These are phyloP conservation scores for Tenebrosternarchus preto DNA, from an alignment of 2,113 vertebrate species.

Conservation along the genomic window DNA sequence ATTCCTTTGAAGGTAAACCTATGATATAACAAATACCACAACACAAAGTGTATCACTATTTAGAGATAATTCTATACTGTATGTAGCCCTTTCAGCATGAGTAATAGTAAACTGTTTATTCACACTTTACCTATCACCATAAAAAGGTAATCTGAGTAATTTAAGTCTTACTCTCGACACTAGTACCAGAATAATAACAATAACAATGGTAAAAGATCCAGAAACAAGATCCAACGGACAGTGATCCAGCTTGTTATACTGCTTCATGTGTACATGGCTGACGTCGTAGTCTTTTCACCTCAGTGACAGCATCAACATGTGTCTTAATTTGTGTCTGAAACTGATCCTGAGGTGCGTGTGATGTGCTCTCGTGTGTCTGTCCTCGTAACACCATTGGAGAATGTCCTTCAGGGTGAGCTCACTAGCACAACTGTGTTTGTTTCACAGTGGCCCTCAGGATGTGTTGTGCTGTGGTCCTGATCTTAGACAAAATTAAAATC, in stretches of 20 bases:
- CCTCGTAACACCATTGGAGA: slow-evolving; percentile 21
- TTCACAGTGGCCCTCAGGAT: not conserved
- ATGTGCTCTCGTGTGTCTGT: slow-evolving; percentile 35
- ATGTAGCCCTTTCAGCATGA: not conserved
- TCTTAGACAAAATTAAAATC: slow-evolving; percentile 27
- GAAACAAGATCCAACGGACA: slow-evolving; percentile 23
- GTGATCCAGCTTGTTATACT: slow-evolving; percentile 7
- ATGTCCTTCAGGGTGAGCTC: slow-evolving; percentile 37
- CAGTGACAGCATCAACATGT: slow-evolving; percentile 20
- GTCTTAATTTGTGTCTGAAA: slow-evolving; percentile 36
- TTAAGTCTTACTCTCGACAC: not conserved
- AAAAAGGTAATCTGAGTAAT: not conserved
- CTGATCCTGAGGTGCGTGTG: slow-evolving; percentile 18
- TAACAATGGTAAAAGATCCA: slow-evolving; percentile 3
- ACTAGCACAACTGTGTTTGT: slow-evolving; percentile 6
- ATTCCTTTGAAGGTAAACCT: not conserved
- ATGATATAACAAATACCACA: too few relatives aligned
- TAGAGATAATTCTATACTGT: not conserved
- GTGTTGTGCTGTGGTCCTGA: not conserved
- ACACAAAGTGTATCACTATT: too few relatives aligned
- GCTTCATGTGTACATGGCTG: slow-evolving; percentile 31
- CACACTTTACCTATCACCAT: not conserved
- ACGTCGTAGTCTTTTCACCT: slow-evolving; percentile 37
- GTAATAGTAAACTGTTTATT: not conserved
- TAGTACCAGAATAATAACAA: slow-evolving; percentile 7